phyloP scores from a whole-genome alignment of 1,140 invertebrate species.

The Saxidomus purpurata region DNA sequence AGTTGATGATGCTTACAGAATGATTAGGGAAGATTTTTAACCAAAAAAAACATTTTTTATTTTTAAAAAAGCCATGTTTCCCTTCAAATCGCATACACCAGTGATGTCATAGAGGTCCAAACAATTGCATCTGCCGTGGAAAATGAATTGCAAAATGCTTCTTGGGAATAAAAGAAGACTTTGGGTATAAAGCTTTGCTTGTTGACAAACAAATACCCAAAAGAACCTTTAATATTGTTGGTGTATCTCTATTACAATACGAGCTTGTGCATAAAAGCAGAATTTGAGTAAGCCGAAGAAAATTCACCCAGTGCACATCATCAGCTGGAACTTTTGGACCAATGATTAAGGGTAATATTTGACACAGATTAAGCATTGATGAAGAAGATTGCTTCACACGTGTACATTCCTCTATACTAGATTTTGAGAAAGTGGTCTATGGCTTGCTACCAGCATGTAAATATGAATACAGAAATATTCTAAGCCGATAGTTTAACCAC shows the following conservation, averaged over 20 bases:
- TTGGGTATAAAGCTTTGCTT: constrained; percentile 18
- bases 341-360: background rate
- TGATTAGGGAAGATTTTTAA: background rate
- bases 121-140: constrained; percentile 34
- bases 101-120: constrained; percentile 34
- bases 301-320: background rate
- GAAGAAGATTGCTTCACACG: background rate
- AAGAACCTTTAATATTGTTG: background rate
- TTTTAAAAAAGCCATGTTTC: constrained; percentile 24
- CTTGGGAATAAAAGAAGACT: constrained; percentile 37
- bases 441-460: constrained; percentile 7
- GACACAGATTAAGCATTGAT: constrained; percentile 11
- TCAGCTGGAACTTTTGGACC: background rate
- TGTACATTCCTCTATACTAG: background rate
- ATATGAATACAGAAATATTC: constrained; percentile 4
- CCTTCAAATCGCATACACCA: too few species aligned
- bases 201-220: background rate
- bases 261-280: background rate
- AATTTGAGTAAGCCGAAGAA: background rate
- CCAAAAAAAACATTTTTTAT: background rate
- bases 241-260: constrained; percentile 14
- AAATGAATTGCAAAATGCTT: constrained; percentile 38
- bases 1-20: constrained; percentile 12
- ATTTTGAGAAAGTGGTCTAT: background rate
- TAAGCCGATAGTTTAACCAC: background rate